phyloP scores from a whole-genome alignment of 2,888 invertebrate genomes.

The Caenorhabditis japonica region DNA sequence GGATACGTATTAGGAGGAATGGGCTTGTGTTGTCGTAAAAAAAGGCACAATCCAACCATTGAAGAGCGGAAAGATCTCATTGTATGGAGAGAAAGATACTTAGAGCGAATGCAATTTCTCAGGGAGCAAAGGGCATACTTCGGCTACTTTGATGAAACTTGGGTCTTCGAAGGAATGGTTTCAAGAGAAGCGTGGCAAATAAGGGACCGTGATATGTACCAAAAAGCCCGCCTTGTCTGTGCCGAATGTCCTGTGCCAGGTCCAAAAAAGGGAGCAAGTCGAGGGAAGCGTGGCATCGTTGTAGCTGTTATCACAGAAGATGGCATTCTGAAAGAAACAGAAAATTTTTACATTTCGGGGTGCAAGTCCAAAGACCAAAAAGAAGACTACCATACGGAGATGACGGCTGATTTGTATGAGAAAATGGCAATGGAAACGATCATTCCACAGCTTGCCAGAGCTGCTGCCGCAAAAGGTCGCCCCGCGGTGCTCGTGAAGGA shows the following conservation, averaged over 20 bases:
- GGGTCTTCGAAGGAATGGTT: no score
- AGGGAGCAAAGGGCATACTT: no score
- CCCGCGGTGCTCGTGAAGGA: conserved; percentile 11
- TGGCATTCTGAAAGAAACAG: no score
- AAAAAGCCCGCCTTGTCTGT: no score
- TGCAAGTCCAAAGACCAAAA: no score
- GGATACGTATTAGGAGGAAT: background rate
- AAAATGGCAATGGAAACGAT: background rate
- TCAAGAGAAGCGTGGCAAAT: no score
- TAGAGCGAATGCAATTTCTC: no score
- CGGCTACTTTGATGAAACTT: no score
- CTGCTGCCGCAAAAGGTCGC: background rate
- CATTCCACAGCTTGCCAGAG: background rate
- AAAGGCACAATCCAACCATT: no score
- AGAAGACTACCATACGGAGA: conserved; percentile 28
- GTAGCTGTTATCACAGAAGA: conserved; percentile 3
- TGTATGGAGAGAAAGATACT: background rate
- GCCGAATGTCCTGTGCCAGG: background rate
- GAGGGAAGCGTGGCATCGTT: background rate
- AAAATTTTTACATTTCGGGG: no score
- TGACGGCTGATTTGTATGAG: conserved; percentile 9
- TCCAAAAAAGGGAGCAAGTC: background rate
- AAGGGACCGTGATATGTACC: no score
- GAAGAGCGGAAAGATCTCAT: background rate
- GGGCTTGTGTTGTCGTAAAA: background rate